Base-by-base conservation (phyloP, 1,140 invertebrate genomes). In the Diorhabda sublineata region DNA sequence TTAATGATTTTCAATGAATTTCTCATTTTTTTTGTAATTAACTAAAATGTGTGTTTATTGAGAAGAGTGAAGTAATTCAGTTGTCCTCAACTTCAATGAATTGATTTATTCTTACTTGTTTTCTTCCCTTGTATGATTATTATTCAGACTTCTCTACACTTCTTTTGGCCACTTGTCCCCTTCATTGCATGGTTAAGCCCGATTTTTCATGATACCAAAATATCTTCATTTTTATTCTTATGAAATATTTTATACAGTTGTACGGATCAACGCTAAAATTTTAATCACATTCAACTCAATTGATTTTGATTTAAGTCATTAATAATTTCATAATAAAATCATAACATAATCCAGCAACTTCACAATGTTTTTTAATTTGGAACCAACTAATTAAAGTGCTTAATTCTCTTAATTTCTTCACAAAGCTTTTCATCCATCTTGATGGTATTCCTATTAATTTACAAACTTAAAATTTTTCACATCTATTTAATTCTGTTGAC, bases 361-460 rank as follows among this genome's bases (percentile, higher is more conserved):
- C 6, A n/a, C n/a, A 61, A 61, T 5, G 4, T 4, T 42, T 4
- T 42, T 4, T 26, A 61, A 4, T 61, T 26, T 26, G 5, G 11
- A 61, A 26, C 9, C 42, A 64, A 3, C n/a, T 7, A 56, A 56
- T 7, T 6, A 56, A 1, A 56, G 52, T 56, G 52, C 1, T 56
- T 56, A 56, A 7, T n/a, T 7, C n/a, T 56, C n/a, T 56, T 7
- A 7, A 56, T 7, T 56, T 7, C n/a, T 56, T 56, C 52, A n/a
- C 6, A n/a, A 7, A 56, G 52, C n/a, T n/a, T 56, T 56, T 44
- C 52, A 41, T 43, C 59, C 64, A 45, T 60, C 9, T 47, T 69
- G 7, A 43, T 9, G 6, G 45, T 71, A 44, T 43, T 8, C 52
- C 9, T 2, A 4, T 58, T 61, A 45, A 70, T 44, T 62, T 45